These are phyloP conservation scores for Mus spicilegus DNA, from an alignment of 2,113 vertebrate genomes.

Conservation along the genomic window DNA sequence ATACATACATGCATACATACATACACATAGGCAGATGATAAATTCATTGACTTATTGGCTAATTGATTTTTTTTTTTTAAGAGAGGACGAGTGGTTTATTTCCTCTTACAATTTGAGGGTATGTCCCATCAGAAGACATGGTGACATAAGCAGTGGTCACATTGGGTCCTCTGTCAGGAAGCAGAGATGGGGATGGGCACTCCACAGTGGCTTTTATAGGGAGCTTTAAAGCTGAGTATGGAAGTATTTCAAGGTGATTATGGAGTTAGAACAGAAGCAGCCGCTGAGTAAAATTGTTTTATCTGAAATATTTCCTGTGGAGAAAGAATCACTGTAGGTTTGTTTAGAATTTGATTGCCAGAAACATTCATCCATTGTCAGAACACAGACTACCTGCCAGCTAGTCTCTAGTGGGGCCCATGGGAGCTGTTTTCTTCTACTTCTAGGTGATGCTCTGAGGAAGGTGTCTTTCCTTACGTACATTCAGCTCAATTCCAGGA, in stretches of 20 bases:
- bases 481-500: neutral
- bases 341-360: constrained; percentile 24
- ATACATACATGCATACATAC: neutral
- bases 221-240: neutral
- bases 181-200: neutral
- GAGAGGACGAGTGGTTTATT: neutral
- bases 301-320: neutral
- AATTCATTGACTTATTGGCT: neutral
- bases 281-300: neutral
- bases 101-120: neutral
- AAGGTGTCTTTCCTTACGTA: neutral
- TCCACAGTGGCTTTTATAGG: neutral
- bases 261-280: neutral
- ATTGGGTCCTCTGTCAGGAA: no score
- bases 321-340: neutral
- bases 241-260: neutral
- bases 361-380: neutral
- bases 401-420: neutral
- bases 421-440: neutral
- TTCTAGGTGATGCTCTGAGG: neutral
- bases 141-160: neutral
- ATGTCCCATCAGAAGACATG: neutral
- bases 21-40: neutral
- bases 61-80: neutral
- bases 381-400: neutral